Evolutionary conservation across 1,140 invertebrate species (phyloP).

Genomic region (Aphelenchoides besseyi): DNA sequence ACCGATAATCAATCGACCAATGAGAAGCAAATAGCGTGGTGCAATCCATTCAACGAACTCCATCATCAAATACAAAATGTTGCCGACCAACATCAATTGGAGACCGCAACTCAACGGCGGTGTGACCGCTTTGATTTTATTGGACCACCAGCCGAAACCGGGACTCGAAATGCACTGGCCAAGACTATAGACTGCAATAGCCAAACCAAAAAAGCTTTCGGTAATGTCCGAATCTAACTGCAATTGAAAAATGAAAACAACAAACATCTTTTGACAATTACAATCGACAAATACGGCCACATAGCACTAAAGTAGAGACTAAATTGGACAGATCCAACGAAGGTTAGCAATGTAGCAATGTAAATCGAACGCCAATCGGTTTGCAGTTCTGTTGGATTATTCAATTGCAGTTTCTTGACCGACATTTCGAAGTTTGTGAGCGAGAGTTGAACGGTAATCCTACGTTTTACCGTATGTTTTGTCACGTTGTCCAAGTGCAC

Average conservation of each 20-base stretch:
- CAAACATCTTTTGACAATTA: too few relatives aligned
- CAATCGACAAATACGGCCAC: conserved; percentile 15
- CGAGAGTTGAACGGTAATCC: too few relatives aligned
- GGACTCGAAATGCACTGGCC: conserved; percentile 21
- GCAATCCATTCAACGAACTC: conserved; percentile 4
- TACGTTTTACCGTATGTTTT: too few relatives aligned
- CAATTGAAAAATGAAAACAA: too few relatives aligned
- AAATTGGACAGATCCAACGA: conserved; percentile 47
- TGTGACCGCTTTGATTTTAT: conserved; percentile 17
- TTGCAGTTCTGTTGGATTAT: not conserved
- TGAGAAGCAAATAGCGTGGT: conserved; percentile 33
- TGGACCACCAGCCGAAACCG: conserved; percentile 25
- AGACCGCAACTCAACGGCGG: conserved; percentile 25
- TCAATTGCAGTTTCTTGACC: not conserved
- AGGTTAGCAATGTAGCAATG: conserved; percentile 35
- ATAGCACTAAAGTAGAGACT: conserved; percentile 36
- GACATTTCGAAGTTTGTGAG: too few relatives aligned
- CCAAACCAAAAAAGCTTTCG: conserved; percentile 28
- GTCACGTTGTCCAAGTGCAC: too few relatives aligned
- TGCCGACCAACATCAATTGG: conserved; percentile 34
- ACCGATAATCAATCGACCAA: conserved; percentile 29
- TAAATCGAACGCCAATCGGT: conserved; percentile 49
- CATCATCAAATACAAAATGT: conserved; percentile 29
- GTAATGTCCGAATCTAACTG: conserved; percentile 19
- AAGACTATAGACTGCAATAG: conserved; percentile 13